Conservation (phyloP, 2,888 invertebrate genomes). For the Platycheirus albimanus region DNA sequence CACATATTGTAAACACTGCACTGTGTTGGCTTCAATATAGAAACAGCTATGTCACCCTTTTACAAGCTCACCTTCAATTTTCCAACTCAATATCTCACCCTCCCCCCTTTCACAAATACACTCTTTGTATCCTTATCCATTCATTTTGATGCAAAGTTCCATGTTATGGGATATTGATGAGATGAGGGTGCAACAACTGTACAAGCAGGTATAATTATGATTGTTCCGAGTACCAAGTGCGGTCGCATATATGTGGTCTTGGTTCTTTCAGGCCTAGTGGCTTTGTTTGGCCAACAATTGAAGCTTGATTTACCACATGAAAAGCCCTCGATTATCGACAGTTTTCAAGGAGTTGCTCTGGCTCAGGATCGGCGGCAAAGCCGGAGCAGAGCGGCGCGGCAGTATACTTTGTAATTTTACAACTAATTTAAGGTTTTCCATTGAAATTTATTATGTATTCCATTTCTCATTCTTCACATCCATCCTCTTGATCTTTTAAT, state of each 20-base stretch:
- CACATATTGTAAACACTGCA: conserved; percentile 40
- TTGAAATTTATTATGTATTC: conserved; percentile 54
- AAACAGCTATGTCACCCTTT: conserved; percentile 33
- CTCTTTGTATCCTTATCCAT: conserved; percentile 13
- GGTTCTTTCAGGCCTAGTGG: conserved; percentile 48
- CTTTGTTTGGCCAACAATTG: conserved; percentile 72
- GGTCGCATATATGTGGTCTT: conserved; percentile 44
- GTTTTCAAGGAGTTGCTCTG: background rate
- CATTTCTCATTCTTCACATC: conserved; percentile 11
- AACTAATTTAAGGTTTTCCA: conserved; percentile 56
- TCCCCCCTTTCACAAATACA: too few species aligned
- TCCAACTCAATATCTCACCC: background rate
- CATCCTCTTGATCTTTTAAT: conserved; percentile 54
- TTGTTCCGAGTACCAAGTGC: conserved; percentile 52
- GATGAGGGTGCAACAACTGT: conserved; percentile 65
- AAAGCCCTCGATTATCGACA: conserved; percentile 3
- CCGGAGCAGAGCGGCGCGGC: too few species aligned
- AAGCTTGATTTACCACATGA: conserved; percentile 70
- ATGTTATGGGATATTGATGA: conserved; percentile 56
- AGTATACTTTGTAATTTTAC: conserved; percentile 71
- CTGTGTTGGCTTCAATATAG: conserved; percentile 12
- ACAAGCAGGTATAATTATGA: conserved; percentile 72
- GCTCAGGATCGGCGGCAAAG: conserved; percentile 5
- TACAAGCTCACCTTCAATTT: conserved; percentile 37
- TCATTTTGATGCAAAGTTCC: conserved; percentile 36